A percentile compares a stretch with the other conserved stretches of the same genome.
phyloP scores from a whole-genome alignment of 1,140 invertebrate species.

The Apis dorsata region DNA sequence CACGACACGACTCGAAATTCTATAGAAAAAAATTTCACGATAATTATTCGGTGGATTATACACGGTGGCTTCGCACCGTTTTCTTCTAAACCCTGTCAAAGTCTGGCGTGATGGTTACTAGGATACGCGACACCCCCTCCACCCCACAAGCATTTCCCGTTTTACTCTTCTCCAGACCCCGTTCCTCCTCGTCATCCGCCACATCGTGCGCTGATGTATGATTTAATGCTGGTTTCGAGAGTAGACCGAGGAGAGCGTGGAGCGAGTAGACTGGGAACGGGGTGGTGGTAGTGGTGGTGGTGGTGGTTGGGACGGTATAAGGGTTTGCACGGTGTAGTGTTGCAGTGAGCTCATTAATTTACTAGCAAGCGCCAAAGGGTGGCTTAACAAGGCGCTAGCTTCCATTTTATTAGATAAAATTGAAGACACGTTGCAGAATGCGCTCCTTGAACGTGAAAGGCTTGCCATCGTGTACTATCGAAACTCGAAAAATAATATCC shows the following conservation, averaged over 20 bases:
- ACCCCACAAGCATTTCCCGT: slow-evolving; percentile 47
- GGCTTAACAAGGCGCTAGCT: slow-evolving; percentile 76
- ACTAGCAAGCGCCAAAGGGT: slow-evolving; percentile 76
- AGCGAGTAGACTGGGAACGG: slow-evolving; percentile 69
- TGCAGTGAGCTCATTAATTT: slow-evolving; percentile 80
- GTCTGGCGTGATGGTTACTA: slow-evolving; percentile 65
- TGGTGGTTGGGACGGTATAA: slow-evolving; percentile 68
- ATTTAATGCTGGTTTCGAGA: slow-evolving; percentile 77
- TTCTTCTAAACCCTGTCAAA: slow-evolving; percentile 47
- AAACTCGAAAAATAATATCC: slow-evolving; percentile 24
- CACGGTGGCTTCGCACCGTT: not conserved
- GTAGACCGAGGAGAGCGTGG: slow-evolving; percentile 71
- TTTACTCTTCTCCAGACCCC: slow-evolving; percentile 57
- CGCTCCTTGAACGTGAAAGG: slow-evolving; percentile 44
- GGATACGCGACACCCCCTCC: slow-evolving; percentile 65
- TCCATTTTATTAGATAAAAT: slow-evolving; percentile 77
- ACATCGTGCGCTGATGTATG: slow-evolving; percentile 76
- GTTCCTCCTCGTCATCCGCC: slow-evolving; percentile 53
- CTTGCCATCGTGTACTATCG: slow-evolving; percentile 3
- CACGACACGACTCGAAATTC: no score
- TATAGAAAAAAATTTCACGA: not conserved
- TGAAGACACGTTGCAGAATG: slow-evolving; percentile 69
- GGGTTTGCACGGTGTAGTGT: slow-evolving; percentile 76
- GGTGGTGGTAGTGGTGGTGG: slow-evolving; percentile 32
- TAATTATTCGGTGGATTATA: not conserved